Percentiles rank a stretch among this genome's conserved stretches.
Evolutionary conservation across 2,113 vertebrate species (phyloP).

Genomic region (Cyanistes caeruleus): DNA sequence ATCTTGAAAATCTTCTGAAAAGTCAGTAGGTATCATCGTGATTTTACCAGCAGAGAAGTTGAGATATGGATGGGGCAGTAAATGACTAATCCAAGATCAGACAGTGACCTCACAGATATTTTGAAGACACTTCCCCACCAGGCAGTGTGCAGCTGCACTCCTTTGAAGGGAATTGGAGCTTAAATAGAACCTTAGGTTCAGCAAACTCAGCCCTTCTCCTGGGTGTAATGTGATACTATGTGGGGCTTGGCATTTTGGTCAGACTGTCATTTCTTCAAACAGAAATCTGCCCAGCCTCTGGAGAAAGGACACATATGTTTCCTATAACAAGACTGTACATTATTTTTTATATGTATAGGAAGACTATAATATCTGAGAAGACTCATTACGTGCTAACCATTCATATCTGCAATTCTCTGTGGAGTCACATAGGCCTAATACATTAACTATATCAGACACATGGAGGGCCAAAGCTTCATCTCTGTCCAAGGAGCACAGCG

Average conservation of each 20-base stretch:
- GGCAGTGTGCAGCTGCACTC: constrained; percentile 47
- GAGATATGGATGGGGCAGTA: neutral
- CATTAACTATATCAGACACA: neutral
- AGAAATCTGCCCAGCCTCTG: constrained; percentile 44
- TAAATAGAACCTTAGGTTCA: constrained; percentile 37
- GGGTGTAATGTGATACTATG: constrained; percentile 55
- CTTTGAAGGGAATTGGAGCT: constrained; percentile 43
- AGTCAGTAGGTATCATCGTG: neutral
- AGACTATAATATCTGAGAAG: constrained; percentile 45
- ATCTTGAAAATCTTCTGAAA: neutral
- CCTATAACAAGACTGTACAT: constrained; percentile 40
- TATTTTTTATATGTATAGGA: constrained; percentile 51
- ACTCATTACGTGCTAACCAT: constrained; percentile 42
- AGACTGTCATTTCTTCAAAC: constrained; percentile 65
- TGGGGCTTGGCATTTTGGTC: constrained; percentile 55
- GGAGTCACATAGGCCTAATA: neutral
- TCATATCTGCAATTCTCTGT: constrained; percentile 14
- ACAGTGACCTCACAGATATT: constrained; percentile 46
- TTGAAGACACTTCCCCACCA: constrained; percentile 30
- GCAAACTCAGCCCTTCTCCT: constrained; percentile 46
- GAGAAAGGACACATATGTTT: constrained; percentile 65
- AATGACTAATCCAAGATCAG: constrained; percentile 36
- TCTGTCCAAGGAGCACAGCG: neutral
- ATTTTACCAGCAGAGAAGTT: neutral
- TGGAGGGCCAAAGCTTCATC: neutral